These are phyloP conservation scores for Diplazon laetatorius DNA, from an alignment of 2,888 invertebrate species.

Conservation along the genomic window DNA sequence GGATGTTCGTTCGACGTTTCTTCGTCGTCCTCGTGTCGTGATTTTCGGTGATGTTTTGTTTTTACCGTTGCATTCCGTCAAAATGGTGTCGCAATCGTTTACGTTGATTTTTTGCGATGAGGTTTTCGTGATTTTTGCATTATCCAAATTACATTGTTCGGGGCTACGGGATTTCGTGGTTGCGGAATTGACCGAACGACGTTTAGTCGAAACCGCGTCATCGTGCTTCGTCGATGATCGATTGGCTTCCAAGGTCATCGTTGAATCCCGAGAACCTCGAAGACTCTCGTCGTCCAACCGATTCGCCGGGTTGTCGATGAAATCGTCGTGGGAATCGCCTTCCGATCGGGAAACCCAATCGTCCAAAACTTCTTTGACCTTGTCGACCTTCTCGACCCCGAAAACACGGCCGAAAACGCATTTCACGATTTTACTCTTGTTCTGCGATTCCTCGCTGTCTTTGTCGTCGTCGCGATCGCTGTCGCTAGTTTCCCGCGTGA, in stretches of 20 bases:
- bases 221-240: conserved; percentile 49
- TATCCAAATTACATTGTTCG: conserved; percentile 36
- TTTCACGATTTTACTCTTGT: conserved; percentile 79
- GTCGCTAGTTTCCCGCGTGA: conserved; percentile 69
- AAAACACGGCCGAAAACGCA: conserved; percentile 80
- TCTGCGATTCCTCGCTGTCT: conserved; percentile 68
- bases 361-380: conserved; percentile 78
- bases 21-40: conserved; percentile 4
- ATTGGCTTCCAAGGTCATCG: no score
- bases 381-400: conserved; percentile 77
- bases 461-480: conserved; percentile 68
- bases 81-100: conserved; percentile 18
- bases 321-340: conserved; percentile 70
- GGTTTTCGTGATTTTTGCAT: conserved; percentile 45
- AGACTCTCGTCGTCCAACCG: conserved; percentile 28
- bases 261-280: no score
- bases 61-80: conserved; percentile 7
- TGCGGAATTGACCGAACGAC: conserved; percentile 20
- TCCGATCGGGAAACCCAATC: conserved; percentile 80
- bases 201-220: conserved; percentile 20
- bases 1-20: conserved; percentile 16
- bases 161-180: conserved; percentile 36
- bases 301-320: conserved; percentile 48
- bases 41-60: conserved; percentile 39
- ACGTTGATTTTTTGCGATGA: conserved; percentile 40